These are phyloP conservation scores for Syrista parreyssii DNA, from an alignment of 2,888 invertebrate genomes.

Conservation along the genomic window DNA sequence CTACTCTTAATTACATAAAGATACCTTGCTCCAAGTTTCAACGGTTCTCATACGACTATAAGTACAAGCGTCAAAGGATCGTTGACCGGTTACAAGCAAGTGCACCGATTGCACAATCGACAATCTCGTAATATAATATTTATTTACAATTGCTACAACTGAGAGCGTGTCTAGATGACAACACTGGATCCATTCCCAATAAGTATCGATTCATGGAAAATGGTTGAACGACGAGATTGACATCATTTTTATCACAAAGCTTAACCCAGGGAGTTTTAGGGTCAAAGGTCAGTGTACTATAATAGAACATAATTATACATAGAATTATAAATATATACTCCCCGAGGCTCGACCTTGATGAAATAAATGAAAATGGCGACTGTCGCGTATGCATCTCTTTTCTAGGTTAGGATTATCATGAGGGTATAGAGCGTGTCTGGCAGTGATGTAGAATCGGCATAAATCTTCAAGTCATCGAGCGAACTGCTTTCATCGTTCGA, in stretches of 20 bases:
- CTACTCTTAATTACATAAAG: background rate
- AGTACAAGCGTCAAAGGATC: background rate
- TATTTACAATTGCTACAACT: background rate
- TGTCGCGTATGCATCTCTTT: background rate
- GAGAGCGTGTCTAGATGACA: background rate
- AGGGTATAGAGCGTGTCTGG: background rate
- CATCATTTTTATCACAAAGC: background rate
- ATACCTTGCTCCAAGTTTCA: background rate
- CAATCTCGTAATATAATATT: background rate
- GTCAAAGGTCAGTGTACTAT: background rate
- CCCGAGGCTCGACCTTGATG: background rate
- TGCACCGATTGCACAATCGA: background rate
- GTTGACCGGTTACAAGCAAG: background rate
- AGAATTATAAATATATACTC: background rate
- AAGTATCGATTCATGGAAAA: background rate
- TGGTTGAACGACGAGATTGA: background rate
- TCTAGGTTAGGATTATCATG: conserved; percentile 23
- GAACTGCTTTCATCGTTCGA: background rate
- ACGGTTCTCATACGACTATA: background rate
- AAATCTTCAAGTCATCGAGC: background rate
- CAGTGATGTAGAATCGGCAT: background rate
- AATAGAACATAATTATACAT: background rate
- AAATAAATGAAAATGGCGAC: background rate
- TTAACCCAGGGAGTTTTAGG: background rate
- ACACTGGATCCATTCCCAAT: background rate